phyloP scores from a whole-genome alignment of 2,888 invertebrate species.

The Nephrotoma guestfalica region DNA sequence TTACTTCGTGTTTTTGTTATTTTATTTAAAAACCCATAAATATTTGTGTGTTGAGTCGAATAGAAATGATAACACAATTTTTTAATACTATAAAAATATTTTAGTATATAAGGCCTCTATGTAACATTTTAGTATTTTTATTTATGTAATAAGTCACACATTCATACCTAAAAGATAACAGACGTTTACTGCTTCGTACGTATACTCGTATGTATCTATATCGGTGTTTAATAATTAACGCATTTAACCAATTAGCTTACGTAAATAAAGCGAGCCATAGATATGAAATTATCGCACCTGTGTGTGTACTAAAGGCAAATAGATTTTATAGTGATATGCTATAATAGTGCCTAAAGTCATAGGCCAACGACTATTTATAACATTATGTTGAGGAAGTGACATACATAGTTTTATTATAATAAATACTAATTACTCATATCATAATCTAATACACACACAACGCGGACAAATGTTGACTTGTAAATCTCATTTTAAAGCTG shows the following conservation, averaged over 20 bases:
- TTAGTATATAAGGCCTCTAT: neutral
- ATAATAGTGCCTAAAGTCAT: neutral
- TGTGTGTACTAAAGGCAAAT: neutral
- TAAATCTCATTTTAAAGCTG: neutral
- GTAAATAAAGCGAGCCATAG: neutral
- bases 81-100: neutral
- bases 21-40: neutral
- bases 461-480: neutral
- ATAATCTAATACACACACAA: neutral
- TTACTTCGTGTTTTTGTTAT: neutral
- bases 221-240: neutral
- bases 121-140: neutral
- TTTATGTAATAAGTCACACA: neutral
- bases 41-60: neutral
- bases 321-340: neutral
- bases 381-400: neutral
- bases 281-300: neutral
- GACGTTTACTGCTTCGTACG: neutral
- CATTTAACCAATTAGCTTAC: neutral
- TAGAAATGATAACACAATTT: neutral
- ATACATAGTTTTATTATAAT: neutral
- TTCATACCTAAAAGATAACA: neutral
- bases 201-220: neutral
- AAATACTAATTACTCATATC: neutral
- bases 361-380: neutral